phyloP scores from a whole-genome alignment of 2,888 invertebrate species.

The Mesorhabditis spiculigera region DNA sequence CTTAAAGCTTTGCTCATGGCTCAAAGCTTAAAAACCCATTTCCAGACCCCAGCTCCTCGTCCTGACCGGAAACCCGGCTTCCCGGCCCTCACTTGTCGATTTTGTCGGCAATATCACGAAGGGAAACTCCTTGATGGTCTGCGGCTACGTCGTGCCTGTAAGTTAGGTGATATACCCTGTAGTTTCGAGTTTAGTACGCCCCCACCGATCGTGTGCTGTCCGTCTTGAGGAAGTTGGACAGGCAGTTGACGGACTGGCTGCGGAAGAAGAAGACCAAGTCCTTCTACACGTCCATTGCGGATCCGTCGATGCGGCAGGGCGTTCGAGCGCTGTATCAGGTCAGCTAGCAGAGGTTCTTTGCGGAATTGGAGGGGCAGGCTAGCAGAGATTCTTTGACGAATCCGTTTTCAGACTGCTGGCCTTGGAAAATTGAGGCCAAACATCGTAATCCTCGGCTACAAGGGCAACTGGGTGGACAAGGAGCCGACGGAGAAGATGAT shows the following conservation, averaged over 20 bases:
- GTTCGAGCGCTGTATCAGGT: constrained; percentile 45
- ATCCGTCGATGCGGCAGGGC: constrained; percentile 58
- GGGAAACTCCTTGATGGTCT: constrained; percentile 80
- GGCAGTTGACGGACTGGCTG: constrained; percentile 78
- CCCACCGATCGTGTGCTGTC: constrained; percentile 43
- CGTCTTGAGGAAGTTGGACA: constrained; percentile 35
- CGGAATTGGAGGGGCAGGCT: not conserved
- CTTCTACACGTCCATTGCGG: constrained; percentile 72
- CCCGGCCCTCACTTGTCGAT: constrained; percentile 83
- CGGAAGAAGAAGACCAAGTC: constrained; percentile 69
- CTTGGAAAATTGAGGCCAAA: constrained; percentile 91
- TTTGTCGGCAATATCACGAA: constrained; percentile 87
- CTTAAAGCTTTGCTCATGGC: constrained; percentile 7
- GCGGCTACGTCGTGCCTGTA: constrained; percentile 81
- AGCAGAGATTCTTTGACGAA: not conserved
- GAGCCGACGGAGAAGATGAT: constrained; percentile 55
- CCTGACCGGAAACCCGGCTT: constrained; percentile 77
- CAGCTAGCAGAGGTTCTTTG: no score
- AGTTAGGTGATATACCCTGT: constrained; percentile 6
- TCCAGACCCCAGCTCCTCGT: constrained; percentile 82
- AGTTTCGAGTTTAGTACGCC: constrained; percentile 32
- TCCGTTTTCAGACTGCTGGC: constrained; percentile 68
- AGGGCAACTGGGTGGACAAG: constrained; percentile 75
- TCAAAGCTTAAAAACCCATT: not conserved
- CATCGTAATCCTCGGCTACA: constrained; percentile 88